Conservation (phyloP, 2,113 vertebrate genomes). For the Progne subis region DNA sequence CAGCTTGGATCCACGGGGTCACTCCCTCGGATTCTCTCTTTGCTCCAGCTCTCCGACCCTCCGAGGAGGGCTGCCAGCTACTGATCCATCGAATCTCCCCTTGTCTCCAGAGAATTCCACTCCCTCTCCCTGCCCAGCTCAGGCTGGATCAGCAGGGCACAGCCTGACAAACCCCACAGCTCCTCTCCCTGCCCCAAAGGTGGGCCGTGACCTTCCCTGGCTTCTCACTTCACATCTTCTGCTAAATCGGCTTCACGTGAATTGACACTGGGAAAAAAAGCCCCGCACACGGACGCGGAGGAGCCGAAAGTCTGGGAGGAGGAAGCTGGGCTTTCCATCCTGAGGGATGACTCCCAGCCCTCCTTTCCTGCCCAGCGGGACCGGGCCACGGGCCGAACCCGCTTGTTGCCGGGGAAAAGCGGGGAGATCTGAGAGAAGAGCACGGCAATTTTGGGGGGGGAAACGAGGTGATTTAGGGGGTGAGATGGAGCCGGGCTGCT, state of each 20-base stretch:
- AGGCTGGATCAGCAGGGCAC: background rate
- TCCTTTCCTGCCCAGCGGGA: background rate
- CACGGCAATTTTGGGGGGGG: background rate
- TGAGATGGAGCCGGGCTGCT: background rate
- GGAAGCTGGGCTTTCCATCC: background rate
- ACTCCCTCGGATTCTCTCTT: background rate
- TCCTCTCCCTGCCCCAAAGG: background rate
- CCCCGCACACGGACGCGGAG: accelerated
- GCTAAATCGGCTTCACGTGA: background rate
- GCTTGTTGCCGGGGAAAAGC: background rate
- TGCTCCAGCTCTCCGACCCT: background rate
- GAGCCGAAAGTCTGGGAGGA: background rate
- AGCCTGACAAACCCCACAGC: background rate
- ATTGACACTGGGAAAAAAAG: background rate
- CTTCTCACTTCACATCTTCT: background rate
- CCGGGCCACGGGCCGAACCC: background rate
- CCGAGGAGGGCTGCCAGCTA: background rate
- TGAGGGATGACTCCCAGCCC: background rate
- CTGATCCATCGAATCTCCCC: background rate
- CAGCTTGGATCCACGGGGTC: background rate
- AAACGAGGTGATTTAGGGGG: background rate
- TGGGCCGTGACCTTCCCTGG: background rate
- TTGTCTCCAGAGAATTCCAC: background rate
- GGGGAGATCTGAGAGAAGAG: background rate
- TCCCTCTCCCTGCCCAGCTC: background rate